Conservation (phyloP, 2,797 vertebrate genomes). For the Alauda arvensis region DNA sequence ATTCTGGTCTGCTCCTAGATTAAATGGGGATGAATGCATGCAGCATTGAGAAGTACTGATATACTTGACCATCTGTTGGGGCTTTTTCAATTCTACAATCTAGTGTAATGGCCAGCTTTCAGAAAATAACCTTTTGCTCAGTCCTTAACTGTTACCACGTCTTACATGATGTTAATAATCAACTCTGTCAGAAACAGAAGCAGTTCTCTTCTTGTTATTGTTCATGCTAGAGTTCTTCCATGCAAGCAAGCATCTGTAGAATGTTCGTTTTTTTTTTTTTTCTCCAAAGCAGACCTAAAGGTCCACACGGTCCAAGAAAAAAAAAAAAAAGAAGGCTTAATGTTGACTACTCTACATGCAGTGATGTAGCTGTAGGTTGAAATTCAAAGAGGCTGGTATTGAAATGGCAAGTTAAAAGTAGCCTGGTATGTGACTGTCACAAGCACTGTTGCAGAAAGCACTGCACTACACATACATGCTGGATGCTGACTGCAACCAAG, state of each 20-base stretch:
- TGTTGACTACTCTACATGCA: not conserved
- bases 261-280: not conserved
- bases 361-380: not conserved
- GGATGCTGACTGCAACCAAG: not conserved
- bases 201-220: not conserved
- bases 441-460: not conserved
- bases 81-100: not conserved
- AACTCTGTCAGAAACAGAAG: not conserved
- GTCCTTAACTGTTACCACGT: not conserved
- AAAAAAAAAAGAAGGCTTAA: not conserved
- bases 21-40: not conserved
- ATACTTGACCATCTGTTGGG: not conserved
- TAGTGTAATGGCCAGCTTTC: not conserved
- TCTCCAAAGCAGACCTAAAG: not conserved
- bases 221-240: not conserved
- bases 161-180: not conserved
- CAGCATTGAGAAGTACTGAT: not conserved
- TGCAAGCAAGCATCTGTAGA: not conserved
- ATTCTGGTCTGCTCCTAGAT: not conserved
- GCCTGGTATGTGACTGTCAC: not conserved
- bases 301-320: not conserved
- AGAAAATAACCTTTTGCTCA: not conserved
- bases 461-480: not conserved
- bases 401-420: not conserved
- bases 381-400: not conserved